phyloP scores from a whole-genome alignment of 2,888 invertebrate genomes.

The Amphimallon solstitiale region DNA sequence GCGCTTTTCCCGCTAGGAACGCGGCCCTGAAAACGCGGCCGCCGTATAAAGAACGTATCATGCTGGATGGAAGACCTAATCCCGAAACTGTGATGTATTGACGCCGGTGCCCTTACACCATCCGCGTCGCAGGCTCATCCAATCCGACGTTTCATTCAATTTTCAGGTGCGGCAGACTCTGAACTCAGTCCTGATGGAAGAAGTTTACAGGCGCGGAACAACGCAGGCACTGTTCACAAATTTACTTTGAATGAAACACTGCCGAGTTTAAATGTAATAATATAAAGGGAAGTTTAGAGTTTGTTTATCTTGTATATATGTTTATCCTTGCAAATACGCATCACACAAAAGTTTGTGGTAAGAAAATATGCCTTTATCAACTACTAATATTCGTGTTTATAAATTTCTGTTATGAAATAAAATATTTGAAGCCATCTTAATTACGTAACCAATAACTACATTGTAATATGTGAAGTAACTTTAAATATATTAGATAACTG shows the following conservation, averaged over 20 bases:
- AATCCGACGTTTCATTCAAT: conserved; percentile 52
- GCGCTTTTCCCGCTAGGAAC: conserved; percentile 61
- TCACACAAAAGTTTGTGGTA: too few species aligned
- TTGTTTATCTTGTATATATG: too few species aligned
- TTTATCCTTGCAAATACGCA: too few species aligned
- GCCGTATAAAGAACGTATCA: conserved; percentile 62
- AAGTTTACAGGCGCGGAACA: conserved; percentile 15
- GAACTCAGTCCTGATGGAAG: conserved; percentile 43
- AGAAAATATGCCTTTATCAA: too few species aligned
- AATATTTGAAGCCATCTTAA: too few species aligned
- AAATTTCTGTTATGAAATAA: too few species aligned
- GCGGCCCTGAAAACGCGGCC: conserved; percentile 55
- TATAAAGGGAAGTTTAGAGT: background rate
- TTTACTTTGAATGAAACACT: conserved; percentile 4
- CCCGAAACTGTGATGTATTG: conserved; percentile 61
- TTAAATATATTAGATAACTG: too few species aligned
- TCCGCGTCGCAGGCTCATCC: conserved; percentile 35
- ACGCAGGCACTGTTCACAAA: conserved; percentile 10
- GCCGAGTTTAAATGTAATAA: conserved; percentile 15
- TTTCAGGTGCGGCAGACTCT: conserved; percentile 51
- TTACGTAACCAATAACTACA: too few species aligned
- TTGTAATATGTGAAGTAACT: too few species aligned
- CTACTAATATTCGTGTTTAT: too few species aligned
- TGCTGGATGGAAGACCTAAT: conserved; percentile 59
- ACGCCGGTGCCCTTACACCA: conserved; percentile 47